These are phyloP conservation scores for Laspeyria flexula DNA, from an alignment of 2,888 invertebrate species.

Conservation along the genomic window DNA sequence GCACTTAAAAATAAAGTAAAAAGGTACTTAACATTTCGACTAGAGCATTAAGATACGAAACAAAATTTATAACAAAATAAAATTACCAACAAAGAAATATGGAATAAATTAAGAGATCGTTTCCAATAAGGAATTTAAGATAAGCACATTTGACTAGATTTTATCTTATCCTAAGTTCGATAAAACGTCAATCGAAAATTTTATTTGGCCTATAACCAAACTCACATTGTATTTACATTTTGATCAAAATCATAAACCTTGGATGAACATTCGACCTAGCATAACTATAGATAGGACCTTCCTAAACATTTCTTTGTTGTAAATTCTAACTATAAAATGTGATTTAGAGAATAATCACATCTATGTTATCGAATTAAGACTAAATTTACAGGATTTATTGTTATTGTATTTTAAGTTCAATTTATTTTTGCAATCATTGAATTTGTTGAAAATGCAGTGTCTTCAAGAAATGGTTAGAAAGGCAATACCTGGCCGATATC, in stretches of 20 bases:
- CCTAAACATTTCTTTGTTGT: no score
- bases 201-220: constrained; percentile 28
- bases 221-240: constrained; percentile 34
- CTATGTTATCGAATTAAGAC: no score
- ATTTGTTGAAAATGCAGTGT: no score
- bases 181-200: constrained; percentile 37
- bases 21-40: constrained; percentile 39
- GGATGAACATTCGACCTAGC: no score
- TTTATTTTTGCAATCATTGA: no score
- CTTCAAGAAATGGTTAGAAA: no score
- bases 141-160: constrained; percentile 53
- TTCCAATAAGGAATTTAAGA: constrained; percentile 41
- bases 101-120: constrained; percentile 46
- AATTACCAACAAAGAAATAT: constrained; percentile 54
- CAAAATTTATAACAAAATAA: constrained; percentile 50
- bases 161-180: constrained; percentile 25
- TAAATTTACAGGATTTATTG: no score
- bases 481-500: no score
- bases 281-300: no score
- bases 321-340: no score
- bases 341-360: no score
- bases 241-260: constrained; percentile 18
- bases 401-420: no score
- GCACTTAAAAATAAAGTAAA: constrained; percentile 60
- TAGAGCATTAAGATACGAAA: constrained; percentile 55